Evolutionary conservation across 1,140 invertebrate genomes (phyloP).

Genomic region (Apis florea): DNA sequence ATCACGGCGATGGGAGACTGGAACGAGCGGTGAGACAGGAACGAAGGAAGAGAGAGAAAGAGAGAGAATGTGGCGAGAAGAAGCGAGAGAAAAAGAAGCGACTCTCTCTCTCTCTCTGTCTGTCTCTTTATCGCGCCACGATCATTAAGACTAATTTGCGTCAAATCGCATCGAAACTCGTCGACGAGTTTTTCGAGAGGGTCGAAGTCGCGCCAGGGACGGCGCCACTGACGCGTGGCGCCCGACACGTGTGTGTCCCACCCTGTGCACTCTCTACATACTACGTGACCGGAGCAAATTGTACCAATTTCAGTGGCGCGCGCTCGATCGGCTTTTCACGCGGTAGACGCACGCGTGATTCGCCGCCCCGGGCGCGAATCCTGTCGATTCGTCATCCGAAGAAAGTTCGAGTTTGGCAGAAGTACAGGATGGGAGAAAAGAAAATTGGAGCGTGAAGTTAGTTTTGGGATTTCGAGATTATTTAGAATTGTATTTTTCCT

Average conservation of each 20-base stretch:
- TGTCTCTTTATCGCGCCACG: conserved; percentile 46
- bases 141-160: conserved; percentile 76
- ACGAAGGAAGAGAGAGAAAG: conserved; percentile 39
- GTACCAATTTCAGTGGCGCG: conserved; percentile 56
- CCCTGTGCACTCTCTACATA: conserved; percentile 53
- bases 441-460: no score
- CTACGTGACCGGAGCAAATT: conserved; percentile 65
- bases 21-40: conserved; percentile 13
- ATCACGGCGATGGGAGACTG: conserved; percentile 9
- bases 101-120: conserved; percentile 12
- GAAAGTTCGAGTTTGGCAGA: conserved; percentile 10
- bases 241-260: conserved; percentile 40
- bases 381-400: neutral
- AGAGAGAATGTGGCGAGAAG: conserved; percentile 26
- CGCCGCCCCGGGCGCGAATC: conserved; percentile 7
- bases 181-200: conserved; percentile 58
- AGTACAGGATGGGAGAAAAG: neutral
- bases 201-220: conserved; percentile 41
- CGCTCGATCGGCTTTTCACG: conserved; percentile 35
- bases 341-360: neutral
- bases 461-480: no score
- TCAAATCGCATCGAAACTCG: conserved; percentile 72
- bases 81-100: conserved; percentile 45
- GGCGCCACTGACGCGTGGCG: conserved; percentile 42
- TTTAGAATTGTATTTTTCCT: no score